phyloP scores from a whole-genome alignment of 1,140 invertebrate species.

The Papilio polytes region DNA sequence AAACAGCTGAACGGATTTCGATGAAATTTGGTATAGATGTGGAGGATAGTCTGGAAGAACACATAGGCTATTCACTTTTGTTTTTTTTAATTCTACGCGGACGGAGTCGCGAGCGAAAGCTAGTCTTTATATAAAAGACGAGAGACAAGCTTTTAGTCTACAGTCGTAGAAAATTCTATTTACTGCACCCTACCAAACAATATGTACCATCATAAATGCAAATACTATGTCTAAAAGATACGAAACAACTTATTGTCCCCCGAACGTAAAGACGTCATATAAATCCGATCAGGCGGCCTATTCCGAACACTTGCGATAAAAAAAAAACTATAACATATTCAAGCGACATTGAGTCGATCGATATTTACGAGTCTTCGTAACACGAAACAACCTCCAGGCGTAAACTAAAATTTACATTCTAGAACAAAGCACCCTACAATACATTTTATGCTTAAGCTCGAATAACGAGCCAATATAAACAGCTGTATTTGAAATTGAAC shows the following conservation, averaged over 20 bases:
- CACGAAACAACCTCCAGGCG: slow-evolving; percentile 45
- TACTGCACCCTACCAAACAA: slow-evolving; percentile 16
- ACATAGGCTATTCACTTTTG: too few species aligned
- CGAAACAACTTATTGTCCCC: slow-evolving; percentile 37
- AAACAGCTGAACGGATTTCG: too few species aligned
- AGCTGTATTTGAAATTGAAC: slow-evolving; percentile 43
- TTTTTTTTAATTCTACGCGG: too few species aligned
- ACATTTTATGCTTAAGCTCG: slow-evolving; percentile 43
- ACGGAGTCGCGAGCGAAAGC: too few species aligned
- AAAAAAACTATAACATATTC: slow-evolving; percentile 61
- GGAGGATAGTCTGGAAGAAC: too few species aligned
- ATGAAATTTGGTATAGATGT: too few species aligned
- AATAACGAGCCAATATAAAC: slow-evolving; percentile 35
- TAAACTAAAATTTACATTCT: slow-evolving; percentile 49
- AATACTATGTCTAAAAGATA: slow-evolving; percentile 35
- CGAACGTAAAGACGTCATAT: slow-evolving; percentile 50
- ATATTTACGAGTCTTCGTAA: slow-evolving; percentile 49
- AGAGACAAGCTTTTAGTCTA: not conserved
- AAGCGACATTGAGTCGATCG: slow-evolving; percentile 44
- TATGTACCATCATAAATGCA: slow-evolving; percentile 28
- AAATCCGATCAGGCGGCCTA: slow-evolving; percentile 56
- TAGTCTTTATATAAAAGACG: too few species aligned
- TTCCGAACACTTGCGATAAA: slow-evolving; percentile 50
- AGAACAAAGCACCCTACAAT: slow-evolving; percentile 45
- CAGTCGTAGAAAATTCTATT: slow-evolving; percentile 8